Evolutionary conservation across 2,797 vertebrate species (phyloP).

Genomic region (Scolopax rusticola): DNA sequence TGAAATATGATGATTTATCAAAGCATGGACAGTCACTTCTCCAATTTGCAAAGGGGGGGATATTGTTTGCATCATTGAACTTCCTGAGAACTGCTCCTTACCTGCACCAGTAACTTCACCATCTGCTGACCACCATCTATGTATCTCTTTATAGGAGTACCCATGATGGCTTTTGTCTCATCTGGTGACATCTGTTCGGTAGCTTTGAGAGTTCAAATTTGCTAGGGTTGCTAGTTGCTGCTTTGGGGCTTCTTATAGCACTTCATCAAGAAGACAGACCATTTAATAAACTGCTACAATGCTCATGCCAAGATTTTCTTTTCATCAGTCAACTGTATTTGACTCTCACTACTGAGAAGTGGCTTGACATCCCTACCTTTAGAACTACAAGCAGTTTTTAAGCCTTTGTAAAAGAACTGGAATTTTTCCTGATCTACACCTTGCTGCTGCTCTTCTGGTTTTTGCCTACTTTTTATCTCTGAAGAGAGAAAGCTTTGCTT

Average conservation of each 20-base stretch:
- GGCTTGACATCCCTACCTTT: not conserved
- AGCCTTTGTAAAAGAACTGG: not conserved
- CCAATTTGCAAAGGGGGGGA: not conserved
- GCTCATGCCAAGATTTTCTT: not conserved
- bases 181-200: fast-evolving
- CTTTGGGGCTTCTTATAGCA: not conserved
- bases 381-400: not conserved
- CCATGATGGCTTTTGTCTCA: not conserved
- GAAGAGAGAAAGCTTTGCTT: not conserved
- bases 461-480: not conserved
- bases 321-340: not conserved
- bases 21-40: not conserved
- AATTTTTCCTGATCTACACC: not conserved
- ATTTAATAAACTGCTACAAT: not conserved
- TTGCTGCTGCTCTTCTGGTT: not conserved
- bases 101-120: not conserved
- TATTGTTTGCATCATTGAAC: not conserved
- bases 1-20: not conserved
- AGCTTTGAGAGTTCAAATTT: not conserved
- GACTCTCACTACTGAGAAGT: not conserved
- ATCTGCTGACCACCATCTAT: not conserved
- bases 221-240: not conserved
- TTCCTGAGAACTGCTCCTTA: not conserved
- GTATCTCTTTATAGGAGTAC: not conserved
- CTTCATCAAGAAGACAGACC: not conserved